Conservation (phyloP, 2,888 invertebrate genomes). For the Ennomos quercinarius region DNA sequence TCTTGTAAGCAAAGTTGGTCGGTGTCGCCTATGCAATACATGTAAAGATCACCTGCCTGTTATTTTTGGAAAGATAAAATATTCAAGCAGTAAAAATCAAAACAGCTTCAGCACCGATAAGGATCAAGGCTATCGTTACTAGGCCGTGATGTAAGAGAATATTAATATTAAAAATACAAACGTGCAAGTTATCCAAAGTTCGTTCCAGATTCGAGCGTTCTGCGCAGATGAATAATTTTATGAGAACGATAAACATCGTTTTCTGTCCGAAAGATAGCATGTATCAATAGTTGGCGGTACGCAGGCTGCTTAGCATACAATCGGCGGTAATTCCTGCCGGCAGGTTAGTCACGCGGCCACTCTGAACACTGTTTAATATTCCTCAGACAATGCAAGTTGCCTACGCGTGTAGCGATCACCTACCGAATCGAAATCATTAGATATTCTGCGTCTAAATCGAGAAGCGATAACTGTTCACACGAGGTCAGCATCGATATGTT, state of each 20-base stretch:
- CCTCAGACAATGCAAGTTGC: slow-evolving; percentile 60
- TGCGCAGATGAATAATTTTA: slow-evolving; percentile 23
- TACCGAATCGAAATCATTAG: slow-evolving; percentile 54
- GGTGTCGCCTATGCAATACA: slow-evolving; percentile 30
- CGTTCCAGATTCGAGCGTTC: slow-evolving; percentile 15
- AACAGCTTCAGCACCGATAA: slow-evolving; percentile 24
- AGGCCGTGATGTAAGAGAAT: slow-evolving; percentile 11
- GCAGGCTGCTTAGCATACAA: slow-evolving; percentile 76
- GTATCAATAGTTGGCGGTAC: slow-evolving; percentile 47
- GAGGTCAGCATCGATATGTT: slow-evolving; percentile 71
- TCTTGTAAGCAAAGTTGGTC: slow-evolving; percentile 34
- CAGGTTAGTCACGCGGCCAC: slow-evolving; percentile 77
- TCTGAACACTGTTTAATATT: slow-evolving; percentile 72
- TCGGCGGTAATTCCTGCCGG: slow-evolving; percentile 74
- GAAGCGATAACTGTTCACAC: slow-evolving; percentile 77
- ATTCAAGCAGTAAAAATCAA: slow-evolving; percentile 26
- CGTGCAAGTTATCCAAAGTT: slow-evolving; percentile 5
- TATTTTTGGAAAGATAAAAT: slow-evolving; percentile 27
- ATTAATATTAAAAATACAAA: slow-evolving; percentile 6
- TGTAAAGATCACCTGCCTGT: slow-evolving; percentile 20
- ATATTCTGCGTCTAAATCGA: slow-evolving; percentile 58
- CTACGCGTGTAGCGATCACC: slow-evolving; percentile 71
- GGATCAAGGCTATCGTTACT: slow-evolving; percentile 23
- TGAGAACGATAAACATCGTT: slow-evolving; percentile 31
- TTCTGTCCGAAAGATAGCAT: slow-evolving; percentile 35